These are phyloP conservation scores for Chymomyza costata DNA, from an alignment of 1,140 invertebrate species.

Conservation along the genomic window DNA sequence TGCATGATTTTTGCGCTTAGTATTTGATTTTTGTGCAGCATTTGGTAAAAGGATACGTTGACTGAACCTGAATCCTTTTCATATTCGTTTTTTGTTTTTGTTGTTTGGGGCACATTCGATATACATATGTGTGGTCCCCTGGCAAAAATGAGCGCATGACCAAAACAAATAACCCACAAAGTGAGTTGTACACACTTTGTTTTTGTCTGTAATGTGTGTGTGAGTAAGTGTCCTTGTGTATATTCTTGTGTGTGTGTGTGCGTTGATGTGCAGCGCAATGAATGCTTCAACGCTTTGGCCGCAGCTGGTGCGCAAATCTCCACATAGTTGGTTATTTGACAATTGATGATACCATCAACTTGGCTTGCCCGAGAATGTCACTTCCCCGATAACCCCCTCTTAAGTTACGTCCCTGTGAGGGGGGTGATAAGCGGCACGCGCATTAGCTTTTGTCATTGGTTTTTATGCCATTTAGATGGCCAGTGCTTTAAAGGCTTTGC, in stretches of 20 bases:
- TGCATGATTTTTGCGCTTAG: conserved; percentile 56
- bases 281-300: conserved; percentile 70
- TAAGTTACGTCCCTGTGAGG: conserved; percentile 1
- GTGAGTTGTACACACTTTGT: conserved; percentile 42
- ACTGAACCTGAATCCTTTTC: no score
- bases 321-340: conserved; percentile 72
- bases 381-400: conserved; percentile 12
- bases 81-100: no score
- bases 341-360: conserved; percentile 72
- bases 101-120: conserved; percentile 45
- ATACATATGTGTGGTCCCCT: conserved; percentile 14
- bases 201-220: conserved; percentile 6
- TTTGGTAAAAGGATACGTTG: conserved; percentile 40
- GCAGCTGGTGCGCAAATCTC: conserved; percentile 70
- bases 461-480: conserved; percentile 26
- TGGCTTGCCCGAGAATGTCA: conserved; percentile 42
- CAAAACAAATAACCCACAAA: conserved; percentile 73
- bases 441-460: conserved; percentile 56
- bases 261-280: conserved; percentile 61
- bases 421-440: conserved; percentile 16
- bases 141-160: conserved; percentile 63
- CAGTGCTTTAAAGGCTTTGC: conserved; percentile 56
- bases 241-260: conserved; percentile 29
- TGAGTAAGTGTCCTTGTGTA: conserved; percentile 11
- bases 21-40: conserved; percentile 22